Evolutionary conservation across 2,113 vertebrate genomes (phyloP).

Genomic region (Oncorhynchus keta): DNA sequence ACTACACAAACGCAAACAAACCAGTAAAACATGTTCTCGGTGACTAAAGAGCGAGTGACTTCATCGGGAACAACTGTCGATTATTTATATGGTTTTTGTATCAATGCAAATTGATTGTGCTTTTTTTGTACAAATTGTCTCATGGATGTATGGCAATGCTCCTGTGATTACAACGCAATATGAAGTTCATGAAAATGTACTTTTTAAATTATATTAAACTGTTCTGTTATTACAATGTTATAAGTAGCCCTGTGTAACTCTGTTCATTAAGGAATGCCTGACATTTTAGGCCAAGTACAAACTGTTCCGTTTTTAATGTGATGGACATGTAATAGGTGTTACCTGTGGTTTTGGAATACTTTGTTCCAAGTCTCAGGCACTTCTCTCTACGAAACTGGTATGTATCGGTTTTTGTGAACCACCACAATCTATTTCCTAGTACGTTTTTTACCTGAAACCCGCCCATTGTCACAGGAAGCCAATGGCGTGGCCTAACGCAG

Average conservation of each 20-base stretch:
- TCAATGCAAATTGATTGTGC: not conserved
- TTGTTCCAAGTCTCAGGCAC: not conserved
- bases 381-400: not conserved
- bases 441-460: constrained; percentile 66
- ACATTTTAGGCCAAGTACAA: not conserved
- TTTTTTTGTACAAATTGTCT: not conserved
- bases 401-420: not conserved
- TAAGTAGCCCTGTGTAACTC: no score
- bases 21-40: not conserved
- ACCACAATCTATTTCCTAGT: not conserved
- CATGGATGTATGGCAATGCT: not conserved
- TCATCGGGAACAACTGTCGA: not conserved
- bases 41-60: not conserved
- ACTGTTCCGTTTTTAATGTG: not conserved
- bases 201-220: not conserved
- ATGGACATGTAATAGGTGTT: not conserved
- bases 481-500: not conserved
- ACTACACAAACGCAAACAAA: not conserved
- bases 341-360: not conserved
- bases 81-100: not conserved
- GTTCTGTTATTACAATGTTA: not conserved
- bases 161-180: not conserved
- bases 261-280: not conserved
- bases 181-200: not conserved
- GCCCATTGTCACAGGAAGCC: constrained; percentile 5